Evolutionary conservation across 2,888 invertebrate species (phyloP).

Genomic region (Eutolmus rufibarbis): DNA sequence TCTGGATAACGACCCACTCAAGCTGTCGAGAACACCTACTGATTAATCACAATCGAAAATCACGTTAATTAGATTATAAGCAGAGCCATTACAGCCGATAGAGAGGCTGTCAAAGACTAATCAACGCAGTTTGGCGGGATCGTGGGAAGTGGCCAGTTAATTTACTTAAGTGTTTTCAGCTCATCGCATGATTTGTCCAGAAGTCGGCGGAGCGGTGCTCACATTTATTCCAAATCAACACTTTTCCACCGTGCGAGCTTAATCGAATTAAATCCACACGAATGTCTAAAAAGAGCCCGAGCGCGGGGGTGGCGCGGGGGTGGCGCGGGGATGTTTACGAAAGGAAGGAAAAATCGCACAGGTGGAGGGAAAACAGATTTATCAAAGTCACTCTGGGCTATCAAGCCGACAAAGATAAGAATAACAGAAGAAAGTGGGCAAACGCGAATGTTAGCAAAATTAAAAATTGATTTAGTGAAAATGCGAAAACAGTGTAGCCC

Average conservation of each 20-base stretch:
- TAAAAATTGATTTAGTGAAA: not conserved
- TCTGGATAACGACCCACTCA: not conserved
- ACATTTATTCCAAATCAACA: constrained; percentile 18
- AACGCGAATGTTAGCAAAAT: not conserved
- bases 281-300: not conserved
- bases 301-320: too few species aligned
- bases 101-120: not conserved
- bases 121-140: not conserved
- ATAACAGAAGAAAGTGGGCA: not conserved
- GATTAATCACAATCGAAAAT: not conserved
- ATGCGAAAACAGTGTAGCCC: not conserved
- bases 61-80: not conserved
- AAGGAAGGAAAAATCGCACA: not conserved
- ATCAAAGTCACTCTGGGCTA: not conserved
- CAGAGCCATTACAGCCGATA: not conserved
- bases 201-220: not conserved
- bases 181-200: not conserved
- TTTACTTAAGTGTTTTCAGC: constrained; percentile 19
- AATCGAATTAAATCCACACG: constrained; percentile 6
- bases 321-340: not conserved
- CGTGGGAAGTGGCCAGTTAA: constrained; percentile 25
- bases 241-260: not conserved
- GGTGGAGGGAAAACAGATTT: not conserved
- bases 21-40: not conserved
- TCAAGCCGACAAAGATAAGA: not conserved